Base-by-base conservation (phyloP, 2,113 vertebrate species). In the Vidua macroura region DNA sequence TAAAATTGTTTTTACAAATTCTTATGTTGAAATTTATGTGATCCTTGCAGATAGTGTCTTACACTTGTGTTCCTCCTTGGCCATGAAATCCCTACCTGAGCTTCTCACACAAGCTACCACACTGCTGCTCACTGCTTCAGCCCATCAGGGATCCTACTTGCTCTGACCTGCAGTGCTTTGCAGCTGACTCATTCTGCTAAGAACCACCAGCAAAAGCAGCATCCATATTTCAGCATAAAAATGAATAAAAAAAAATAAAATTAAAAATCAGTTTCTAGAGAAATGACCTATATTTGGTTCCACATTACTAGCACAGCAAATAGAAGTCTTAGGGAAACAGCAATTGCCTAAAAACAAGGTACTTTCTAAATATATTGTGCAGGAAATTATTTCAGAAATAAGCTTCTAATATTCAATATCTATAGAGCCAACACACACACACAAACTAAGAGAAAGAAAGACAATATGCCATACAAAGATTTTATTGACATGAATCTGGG, bases 401-500 rank as follows among this genome's bases (percentile, higher is more conserved):
- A 87, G 9, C 30, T 77, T 53, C 35, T 52, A 30, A 28, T 53
- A 51, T 25, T 74, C 7, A 13, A 0, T 68, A 43, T 19, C 4
- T 15, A 30, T 15, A 87, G 41, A 90, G 12, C 33, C 7, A 76
- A 62, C 15, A 79, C n/a, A 83, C 46, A 83, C 9, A 58, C 3
- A 70, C 24, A 67, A 67, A 92, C 67, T 33, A 23, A 81, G 53
- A 93, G 75, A 92, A 79, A 76, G 75, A 53, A 75, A 67, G 79
- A 94, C 74, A 79, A 37, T 75, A 56, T 35, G 66, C 62, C 74
- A 15, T 96, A 97, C 90, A 96, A 96, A 97, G 96, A 70, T 69
- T 97, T 97, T 97, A 97, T 97, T 97, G 88, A 93, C 73, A 20
- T 86, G 88, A 96, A 62, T 86, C 92, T 92, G 77, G 83, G 41